These are phyloP conservation scores for Perognathus longimembris DNA, from an alignment of 2,113 vertebrate species.

Conservation along the genomic window DNA sequence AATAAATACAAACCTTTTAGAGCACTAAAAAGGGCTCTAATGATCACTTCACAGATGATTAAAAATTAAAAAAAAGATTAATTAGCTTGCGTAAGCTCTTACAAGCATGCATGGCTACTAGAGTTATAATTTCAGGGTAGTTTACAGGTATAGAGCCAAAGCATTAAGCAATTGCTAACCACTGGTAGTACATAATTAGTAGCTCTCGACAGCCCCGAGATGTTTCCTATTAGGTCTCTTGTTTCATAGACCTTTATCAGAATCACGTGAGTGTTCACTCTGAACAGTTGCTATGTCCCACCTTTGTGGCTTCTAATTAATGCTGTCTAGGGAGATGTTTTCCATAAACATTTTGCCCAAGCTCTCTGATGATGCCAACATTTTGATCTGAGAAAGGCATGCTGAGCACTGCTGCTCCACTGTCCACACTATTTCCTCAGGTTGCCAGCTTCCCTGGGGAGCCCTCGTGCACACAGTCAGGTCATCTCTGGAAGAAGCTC, in stretches of 20 bases:
- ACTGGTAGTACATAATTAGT: background rate
- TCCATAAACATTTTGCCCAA: background rate
- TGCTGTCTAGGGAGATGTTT: background rate
- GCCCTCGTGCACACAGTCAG: background rate
- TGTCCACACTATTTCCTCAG: background rate
- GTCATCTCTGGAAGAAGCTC: background rate
- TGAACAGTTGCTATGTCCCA: background rate
- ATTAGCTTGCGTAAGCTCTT: background rate
- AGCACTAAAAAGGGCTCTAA: background rate
- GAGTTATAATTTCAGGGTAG: background rate
- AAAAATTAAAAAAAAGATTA: background rate
- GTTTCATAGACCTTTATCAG: background rate
- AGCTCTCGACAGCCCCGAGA: accelerated
- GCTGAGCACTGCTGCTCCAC: background rate
- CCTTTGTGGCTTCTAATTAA: background rate
- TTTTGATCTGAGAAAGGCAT: background rate
- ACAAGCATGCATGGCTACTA: background rate
- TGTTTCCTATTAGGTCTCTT: background rate
- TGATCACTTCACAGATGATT: background rate
- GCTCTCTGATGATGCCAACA: background rate
- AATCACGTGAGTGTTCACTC: background rate
- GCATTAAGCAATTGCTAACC: background rate
- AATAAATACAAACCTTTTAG: too few species aligned
- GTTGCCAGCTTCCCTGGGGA: background rate
- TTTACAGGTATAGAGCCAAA: background rate